Percentiles rank a stretch among this genome's conserved stretches.
Evolutionary conservation across 2,888 invertebrate species (phyloP).

Genomic region (Mythimna impura): DNA sequence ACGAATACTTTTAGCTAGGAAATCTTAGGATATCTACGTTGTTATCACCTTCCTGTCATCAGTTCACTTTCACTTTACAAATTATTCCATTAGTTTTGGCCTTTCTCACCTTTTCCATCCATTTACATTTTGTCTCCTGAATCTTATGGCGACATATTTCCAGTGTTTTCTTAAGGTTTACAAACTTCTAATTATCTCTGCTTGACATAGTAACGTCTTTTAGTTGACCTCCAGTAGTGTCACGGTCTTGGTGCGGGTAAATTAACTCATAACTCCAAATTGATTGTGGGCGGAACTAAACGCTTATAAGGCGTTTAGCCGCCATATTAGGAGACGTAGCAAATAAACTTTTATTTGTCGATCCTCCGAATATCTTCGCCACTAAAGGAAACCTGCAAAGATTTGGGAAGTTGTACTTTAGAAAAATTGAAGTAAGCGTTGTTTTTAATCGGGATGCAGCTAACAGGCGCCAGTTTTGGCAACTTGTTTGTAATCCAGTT

Average conservation of each 20-base stretch:
- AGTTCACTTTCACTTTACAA: no score
- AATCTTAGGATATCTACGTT: neutral
- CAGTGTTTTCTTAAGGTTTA: neutral
- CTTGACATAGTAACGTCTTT: slow-evolving; percentile 39
- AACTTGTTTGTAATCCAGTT: slow-evolving; percentile 49
- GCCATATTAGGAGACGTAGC: slow-evolving; percentile 42
- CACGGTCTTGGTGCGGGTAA: slow-evolving; percentile 46
- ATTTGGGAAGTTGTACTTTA: slow-evolving; percentile 33
- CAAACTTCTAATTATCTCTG: neutral
- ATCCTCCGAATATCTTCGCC: slow-evolving; percentile 50
- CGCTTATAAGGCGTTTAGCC: slow-evolving; percentile 58
- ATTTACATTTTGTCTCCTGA: neutral
- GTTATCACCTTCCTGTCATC: no score
- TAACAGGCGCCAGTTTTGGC: slow-evolving; percentile 40
- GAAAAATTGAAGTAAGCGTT: neutral
- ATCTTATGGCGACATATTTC: neutral
- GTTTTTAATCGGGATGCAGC: slow-evolving; percentile 12
- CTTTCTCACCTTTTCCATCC: no score
- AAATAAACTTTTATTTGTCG: slow-evolving; percentile 51
- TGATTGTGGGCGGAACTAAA: slow-evolving; percentile 53
- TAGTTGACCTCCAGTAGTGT: slow-evolving; percentile 37
- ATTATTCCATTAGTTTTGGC: no score
- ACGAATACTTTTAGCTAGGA: neutral
- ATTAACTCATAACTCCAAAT: slow-evolving; percentile 56
- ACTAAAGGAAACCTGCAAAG: slow-evolving; percentile 37